Base-by-base conservation (phyloP, 2,888 invertebrate genomes). In the Herminia tarsipennalis region DNA sequence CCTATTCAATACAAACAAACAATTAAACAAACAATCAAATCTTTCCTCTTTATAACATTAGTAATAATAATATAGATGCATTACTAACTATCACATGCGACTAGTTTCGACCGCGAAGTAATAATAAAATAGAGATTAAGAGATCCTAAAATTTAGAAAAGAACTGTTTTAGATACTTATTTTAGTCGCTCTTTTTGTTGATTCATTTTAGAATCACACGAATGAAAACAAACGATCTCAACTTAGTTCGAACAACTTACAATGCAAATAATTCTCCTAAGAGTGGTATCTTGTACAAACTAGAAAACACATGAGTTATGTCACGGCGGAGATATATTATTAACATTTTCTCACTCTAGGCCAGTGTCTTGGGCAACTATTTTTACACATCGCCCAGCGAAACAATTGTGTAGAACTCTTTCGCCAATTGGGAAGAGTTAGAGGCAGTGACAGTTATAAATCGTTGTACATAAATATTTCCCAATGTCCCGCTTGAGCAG, bases 341-440 rank as follows among this genome's bases (percentile, higher is more conserved):
- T 75, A 72, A 67, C 66, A 60, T 65, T 77, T 66, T 55, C 48
- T 54, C 29, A 70, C 61, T 73, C 66, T 73, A 64, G 72, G 76
- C 78, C 78, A 78, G 58, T 74, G 73, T 76, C 76, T 77, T 74
- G 73, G 68, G 39, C 70, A 63, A 52, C 71, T 86, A 86, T 87
- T 86, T 85, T 77, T 78, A 78, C 37, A 56, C 48, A 61, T 41
- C 50, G 64, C 60, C 69, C 75, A 72, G 70, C 56, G 63, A 71
- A 81, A 83, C 83, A 81, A 86, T 86, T 71, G 78, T 73, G 57
- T 62, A 56, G 64, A 72, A 76, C 69, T 77, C 73, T 81, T 82
- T 77, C 78, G 83, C 81, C 82, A 82, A 81, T 83, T 80, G 81
- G 79, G 80, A 86, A 85, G 74, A 79, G 74, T 81, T 81, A 70